phyloP scores from a whole-genome alignment of 2,888 invertebrate species.

The Ormyrus thymus region DNA sequence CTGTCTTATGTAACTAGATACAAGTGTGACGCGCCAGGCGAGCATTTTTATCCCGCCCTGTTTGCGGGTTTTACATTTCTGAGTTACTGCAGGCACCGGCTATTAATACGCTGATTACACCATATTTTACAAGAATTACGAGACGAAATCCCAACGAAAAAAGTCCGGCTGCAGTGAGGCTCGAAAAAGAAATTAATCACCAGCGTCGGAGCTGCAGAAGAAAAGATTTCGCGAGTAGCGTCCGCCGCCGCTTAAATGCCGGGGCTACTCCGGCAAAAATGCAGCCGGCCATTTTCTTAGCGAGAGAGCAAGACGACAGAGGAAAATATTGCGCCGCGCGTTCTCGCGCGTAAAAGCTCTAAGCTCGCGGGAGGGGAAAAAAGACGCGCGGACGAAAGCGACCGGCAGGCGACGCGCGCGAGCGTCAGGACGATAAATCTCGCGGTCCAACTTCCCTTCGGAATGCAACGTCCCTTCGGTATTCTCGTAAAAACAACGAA shows the following conservation, averaged over 20 bases:
- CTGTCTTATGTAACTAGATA: conserved; percentile 31
- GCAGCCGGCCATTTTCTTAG: background rate
- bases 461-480: conserved; percentile 27
- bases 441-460: conserved; percentile 31
- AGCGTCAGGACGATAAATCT: conserved; percentile 54
- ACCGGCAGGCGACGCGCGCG: conserved; percentile 24
- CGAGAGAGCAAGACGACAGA: background rate
- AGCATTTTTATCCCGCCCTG: background rate
- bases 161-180: background rate
- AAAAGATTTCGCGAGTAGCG: conserved; percentile 13
- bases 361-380: conserved; percentile 24
- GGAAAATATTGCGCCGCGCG: conserved; percentile 21
- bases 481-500: conserved; percentile 37
- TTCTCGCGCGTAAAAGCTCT: conserved; percentile 22
- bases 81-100: background rate
- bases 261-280: background rate
- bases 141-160: too few species aligned
- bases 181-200: background rate
- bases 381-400: conserved; percentile 12
- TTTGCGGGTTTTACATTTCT: too few species aligned
- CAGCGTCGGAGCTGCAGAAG: background rate
- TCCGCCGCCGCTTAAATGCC: conserved; percentile 7
- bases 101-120: too few species aligned
- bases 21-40: background rate
- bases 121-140: background rate